A percentile compares a stretch with the other conserved stretches of the same genome.
phyloP scores from a whole-genome alignment of 2,797 vertebrate species.

The Philypnodon macrostomus region DNA sequence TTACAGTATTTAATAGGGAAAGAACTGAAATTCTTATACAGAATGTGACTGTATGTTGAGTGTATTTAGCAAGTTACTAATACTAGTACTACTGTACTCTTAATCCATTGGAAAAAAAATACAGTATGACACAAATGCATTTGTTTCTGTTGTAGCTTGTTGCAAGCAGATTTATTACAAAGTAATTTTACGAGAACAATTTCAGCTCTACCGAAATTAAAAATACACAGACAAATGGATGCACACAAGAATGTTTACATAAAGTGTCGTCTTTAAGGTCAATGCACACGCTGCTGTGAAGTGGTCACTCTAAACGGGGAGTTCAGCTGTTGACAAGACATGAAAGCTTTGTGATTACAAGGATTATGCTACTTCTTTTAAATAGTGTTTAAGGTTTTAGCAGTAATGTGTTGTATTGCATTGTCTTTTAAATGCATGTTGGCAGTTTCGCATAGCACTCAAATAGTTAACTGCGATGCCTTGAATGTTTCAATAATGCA shows the following conservation, averaged over 20 bases:
- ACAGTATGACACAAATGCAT: conserved; percentile 17
- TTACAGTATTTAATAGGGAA: too few species aligned
- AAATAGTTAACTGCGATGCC: conserved; percentile 82
- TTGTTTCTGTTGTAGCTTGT: conserved; percentile 77
- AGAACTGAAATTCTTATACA: too few species aligned
- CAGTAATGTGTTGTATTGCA: conserved; percentile 73
- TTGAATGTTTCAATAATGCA: conserved; percentile 70
- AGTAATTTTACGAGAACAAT: conserved; percentile 90
- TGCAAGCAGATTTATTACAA: conserved; percentile 96
- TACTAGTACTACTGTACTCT: not conserved
- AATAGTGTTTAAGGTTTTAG: conserved; percentile 67
- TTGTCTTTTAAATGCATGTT: conserved; percentile 82
- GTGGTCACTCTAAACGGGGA: conserved; percentile 67
- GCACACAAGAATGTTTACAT: conserved; percentile 84
- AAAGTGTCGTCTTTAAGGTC: conserved; percentile 73
- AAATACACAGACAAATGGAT: conserved; percentile 83
- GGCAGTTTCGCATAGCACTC: conserved; percentile 82
- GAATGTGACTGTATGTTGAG: too few species aligned
- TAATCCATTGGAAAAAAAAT: not conserved
- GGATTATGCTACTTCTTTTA: conserved; percentile 66
- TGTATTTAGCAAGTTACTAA: too few species aligned
- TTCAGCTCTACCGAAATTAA: conserved; percentile 93
- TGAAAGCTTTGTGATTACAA: conserved; percentile 71
- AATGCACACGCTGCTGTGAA: conserved; percentile 75
- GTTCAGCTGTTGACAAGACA: conserved; percentile 73